A percentile compares a stretch with the other conserved stretches of the same genome.
These are phyloP conservation scores for Aquatica leii DNA, from an alignment of 2,888 invertebrate species.

Conservation along the genomic window DNA sequence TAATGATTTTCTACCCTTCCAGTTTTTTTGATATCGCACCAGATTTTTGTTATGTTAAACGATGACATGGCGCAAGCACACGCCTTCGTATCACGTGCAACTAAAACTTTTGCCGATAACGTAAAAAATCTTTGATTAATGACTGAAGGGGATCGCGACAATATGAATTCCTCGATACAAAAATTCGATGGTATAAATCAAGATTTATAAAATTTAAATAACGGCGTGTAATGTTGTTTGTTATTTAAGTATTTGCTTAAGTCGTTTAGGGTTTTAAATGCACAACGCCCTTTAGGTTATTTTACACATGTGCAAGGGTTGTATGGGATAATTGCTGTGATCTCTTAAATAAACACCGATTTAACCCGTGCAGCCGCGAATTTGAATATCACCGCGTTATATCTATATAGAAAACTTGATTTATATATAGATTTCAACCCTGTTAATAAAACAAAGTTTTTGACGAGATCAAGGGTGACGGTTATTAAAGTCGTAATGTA, in stretches of 20 bases:
- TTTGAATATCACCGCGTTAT: slow-evolving; percentile 33
- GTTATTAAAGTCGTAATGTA: too few species aligned
- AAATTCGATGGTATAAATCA: too few species aligned
- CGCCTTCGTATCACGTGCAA: slow-evolving; percentile 53
- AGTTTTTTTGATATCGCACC: slow-evolving; percentile 19
- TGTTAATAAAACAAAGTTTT: too few species aligned
- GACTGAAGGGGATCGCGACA: slow-evolving; percentile 19
- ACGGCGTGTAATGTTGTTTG: too few species aligned
- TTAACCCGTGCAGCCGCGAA: slow-evolving; percentile 34
- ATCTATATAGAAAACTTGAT: slow-evolving; percentile 13
- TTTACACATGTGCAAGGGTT: slow-evolving; percentile 12
- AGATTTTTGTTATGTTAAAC: slow-evolving; percentile 58
- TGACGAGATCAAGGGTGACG: too few species aligned
- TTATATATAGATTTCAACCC: slow-evolving; percentile 19
- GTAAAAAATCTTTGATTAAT: slow-evolving; percentile 44
- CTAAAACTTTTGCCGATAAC: slow-evolving; percentile 45
- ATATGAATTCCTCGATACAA: background rate
- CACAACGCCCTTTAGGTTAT: background rate
- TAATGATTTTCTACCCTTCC: slow-evolving; percentile 46
- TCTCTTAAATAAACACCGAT: slow-evolving; percentile 34
- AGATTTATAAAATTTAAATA: too few species aligned
- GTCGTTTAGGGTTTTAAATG: background rate
- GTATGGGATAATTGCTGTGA: slow-evolving; percentile 38
- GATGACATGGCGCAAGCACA: slow-evolving; percentile 46
- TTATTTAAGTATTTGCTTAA: slow-evolving; percentile 27